phyloP scores from a whole-genome alignment of 2,797 vertebrate genomes.

The Rachycentron canadum region DNA sequence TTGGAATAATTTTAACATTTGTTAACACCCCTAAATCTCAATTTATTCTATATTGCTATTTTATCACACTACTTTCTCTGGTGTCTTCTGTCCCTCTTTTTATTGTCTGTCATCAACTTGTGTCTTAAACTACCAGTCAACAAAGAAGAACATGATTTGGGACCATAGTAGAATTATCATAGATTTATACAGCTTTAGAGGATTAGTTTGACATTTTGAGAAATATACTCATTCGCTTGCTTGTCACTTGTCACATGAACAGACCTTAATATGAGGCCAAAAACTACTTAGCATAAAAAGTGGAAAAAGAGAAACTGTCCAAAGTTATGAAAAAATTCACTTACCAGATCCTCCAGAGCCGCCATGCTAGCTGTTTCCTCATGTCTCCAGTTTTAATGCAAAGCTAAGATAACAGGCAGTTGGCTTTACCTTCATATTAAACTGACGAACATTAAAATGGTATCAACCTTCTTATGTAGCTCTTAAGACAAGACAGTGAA shows the following conservation, averaged over 20 bases:
- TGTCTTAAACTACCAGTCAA: background rate
- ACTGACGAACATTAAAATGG: background rate
- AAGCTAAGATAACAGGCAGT: too few species aligned
- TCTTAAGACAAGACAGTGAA: slow-evolving; percentile 6
- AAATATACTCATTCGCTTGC: background rate
- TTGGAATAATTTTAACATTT: background rate
- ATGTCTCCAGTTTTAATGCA: too few species aligned
- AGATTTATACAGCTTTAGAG: background rate
- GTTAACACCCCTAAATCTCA: background rate
- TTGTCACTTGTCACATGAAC: background rate
- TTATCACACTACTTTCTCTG: background rate
- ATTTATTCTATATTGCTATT: background rate
- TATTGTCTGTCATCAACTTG: background rate
- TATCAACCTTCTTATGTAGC: background rate
- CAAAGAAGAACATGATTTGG: background rate
- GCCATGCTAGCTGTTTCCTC: background rate
- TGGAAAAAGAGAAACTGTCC: background rate
- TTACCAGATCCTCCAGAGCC: background rate
- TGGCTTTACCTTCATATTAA: too few species aligned
- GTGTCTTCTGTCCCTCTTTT: background rate
- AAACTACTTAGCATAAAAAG: background rate
- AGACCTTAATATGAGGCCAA: background rate
- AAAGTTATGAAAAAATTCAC: background rate
- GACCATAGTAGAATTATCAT: background rate
- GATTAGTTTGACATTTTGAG: background rate